Base-by-base conservation (phyloP, 2,888 invertebrate genomes). In the Synanthedon myopaeformis region DNA sequence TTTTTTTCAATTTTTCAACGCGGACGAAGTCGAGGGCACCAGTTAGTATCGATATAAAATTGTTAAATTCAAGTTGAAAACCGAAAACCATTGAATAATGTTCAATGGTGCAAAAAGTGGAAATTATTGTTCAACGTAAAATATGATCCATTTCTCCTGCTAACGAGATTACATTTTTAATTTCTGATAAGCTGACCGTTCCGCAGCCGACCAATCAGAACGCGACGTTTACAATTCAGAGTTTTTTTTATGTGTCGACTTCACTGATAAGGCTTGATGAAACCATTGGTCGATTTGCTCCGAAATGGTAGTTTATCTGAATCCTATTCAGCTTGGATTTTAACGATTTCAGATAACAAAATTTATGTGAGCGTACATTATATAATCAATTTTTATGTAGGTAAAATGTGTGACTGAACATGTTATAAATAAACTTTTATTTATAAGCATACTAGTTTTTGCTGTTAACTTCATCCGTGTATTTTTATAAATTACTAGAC, bases 231-330 rank as follows among this genome's bases (percentile, higher is more conserved):
- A 72, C 76, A 83, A 82, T 82, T 79, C 75, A 80, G 6, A 79
- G 79, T 66, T 4, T 23, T 35, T 76, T 73, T 82, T 85, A 85
- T 82, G 85, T 81, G 68, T 67, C 63, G 60, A 66, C 63, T 60
- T 64, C 5, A 62, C 70, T 82, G 82, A 82, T 82, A 83, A 72
- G 73, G 69, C 63, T 61, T 69, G 62, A 66, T 65, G 64, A 62
- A 70, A 68, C 72, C 67, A 84, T 85, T 84, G 85, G 84, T 76
- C 75, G 79, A 74, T 77, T 63, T 76, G 76, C 79, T 74, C 35
- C 76, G 82, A 82, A 72, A 82, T 82, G 85, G 83, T 78, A 67
- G 72, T 59, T 79, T 79, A 81, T 82, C 76, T 74, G 61, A 66
- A 69, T 70, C 67, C 67, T 70, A 77, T 79, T 76, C 70, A 75